Base-by-base conservation (phyloP, 2,113 vertebrate genomes). In the Phyllostomus discolor region DNA sequence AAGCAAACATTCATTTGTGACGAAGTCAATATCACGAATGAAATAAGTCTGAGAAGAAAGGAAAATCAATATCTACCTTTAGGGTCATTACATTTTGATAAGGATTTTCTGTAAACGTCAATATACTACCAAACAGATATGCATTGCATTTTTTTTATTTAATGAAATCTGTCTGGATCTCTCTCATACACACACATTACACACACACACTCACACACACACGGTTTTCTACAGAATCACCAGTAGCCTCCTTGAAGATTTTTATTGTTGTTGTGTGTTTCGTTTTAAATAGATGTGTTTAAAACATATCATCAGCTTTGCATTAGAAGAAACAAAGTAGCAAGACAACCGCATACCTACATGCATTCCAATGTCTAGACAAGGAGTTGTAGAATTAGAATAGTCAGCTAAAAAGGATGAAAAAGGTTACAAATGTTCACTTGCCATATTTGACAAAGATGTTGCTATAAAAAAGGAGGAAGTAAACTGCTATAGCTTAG, bases 21-120 rank as follows among this genome's bases (percentile, higher is more conserved):
- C 19, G 93, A 94, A 97, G 70, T 94, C 96, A 98, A 95, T 69
- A 97, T 88, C 22, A 93, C 90, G 94, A 97, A 96, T 75, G 79
- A 97, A 96, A 98, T 95, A 88, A 97, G 50, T 95, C 87, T 62
- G 46, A 93, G 28, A 80, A 95, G 75, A 96, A 96, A 67, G 46
- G 4, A 96, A 97, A 97, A 97, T 98, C 96, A 94, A 97, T 98
- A 97, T 79, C 59, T 10, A 96, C 97, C 97, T 96, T 97, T 88
- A 95, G 96, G 90, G 95, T 96, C 97, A 85, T 90, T 52, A 96
- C 97, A 96, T 96, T 98, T 97, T 98, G 96, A 97, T 97, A 95
- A 94, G n/a, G 76, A 86, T 97, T 97, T 96, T 97, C 90, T 96
- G 78, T 57, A 95, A 93, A 97, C 72, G 90, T 98, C 96, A 97